Conservation (phyloP, 2,797 vertebrate species). For the Sebastolobus alascanus region DNA sequence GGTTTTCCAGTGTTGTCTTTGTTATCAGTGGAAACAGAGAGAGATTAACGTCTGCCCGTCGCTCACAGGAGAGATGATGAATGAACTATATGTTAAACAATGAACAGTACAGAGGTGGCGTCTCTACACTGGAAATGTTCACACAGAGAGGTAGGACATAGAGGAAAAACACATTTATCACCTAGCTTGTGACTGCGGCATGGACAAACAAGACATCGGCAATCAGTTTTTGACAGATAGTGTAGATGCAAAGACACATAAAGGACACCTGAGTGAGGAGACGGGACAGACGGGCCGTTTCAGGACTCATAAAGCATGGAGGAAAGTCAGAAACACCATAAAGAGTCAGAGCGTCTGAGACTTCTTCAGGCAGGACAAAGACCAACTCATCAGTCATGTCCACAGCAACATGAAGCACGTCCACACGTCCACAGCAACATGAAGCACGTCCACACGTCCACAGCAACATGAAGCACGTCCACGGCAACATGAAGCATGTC, state of each 20-base stretch:
- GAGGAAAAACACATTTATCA: conserved; percentile 40
- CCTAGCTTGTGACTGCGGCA: neutral
- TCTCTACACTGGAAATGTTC: neutral
- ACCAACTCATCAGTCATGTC: neutral
- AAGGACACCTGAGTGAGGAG: conserved; percentile 41
- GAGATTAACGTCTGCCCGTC: neutral
- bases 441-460: neutral
- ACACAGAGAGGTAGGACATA: neutral
- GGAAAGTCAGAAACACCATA: conserved; percentile 21
- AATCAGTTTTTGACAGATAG: conserved; percentile 30
- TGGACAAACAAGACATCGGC: conserved; percentile 47
- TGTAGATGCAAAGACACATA: conserved; percentile 25
- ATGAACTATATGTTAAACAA: neutral
- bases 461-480: accelerated
- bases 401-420: neutral
- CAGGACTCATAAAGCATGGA: conserved; percentile 29
- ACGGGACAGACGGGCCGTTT: conserved; percentile 21
- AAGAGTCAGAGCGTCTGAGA: neutral
- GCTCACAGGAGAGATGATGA: neutral
- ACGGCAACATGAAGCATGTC: accelerated
- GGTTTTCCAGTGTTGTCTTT: neutral
- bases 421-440: no score
- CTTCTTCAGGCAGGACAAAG: neutral
- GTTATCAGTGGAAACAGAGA: neutral
- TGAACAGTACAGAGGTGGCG: neutral